These are phyloP conservation scores for Andricus grossulariae DNA, from an alignment of 1,140 invertebrate species.

Conservation along the genomic window DNA sequence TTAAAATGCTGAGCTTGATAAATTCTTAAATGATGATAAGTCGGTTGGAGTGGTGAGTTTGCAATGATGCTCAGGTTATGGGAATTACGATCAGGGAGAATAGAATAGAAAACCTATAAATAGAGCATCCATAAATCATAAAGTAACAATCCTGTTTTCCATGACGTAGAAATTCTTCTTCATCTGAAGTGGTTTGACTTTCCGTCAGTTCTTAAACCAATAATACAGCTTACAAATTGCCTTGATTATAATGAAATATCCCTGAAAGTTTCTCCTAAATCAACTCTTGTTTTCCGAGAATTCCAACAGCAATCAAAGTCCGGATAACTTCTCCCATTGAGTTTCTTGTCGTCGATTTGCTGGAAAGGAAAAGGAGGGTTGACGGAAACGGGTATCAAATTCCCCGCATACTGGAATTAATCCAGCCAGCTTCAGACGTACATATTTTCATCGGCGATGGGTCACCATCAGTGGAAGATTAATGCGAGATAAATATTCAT, in stretches of 20 bases:
- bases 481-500: conserved; percentile 10
- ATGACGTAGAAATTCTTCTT: no score
- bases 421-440: neutral
- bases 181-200: no score
- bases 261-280: conserved; percentile 1
- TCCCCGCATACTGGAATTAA: conserved; percentile 19
- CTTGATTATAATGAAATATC: neutral
- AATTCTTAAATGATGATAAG: neutral
- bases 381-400: neutral
- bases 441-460: neutral
- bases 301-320: conserved; percentile 5
- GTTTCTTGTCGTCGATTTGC: conserved; percentile 14
- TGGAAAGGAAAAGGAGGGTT: neutral
- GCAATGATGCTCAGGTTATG: no score
- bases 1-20: neutral
- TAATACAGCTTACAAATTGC: no score
- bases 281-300: neutral
- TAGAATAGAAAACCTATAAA: no score
- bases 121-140: no score
- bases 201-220: no score
- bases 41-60: no score
- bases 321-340: neutral
- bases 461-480: neutral
- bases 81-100: no score
- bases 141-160: no score